phyloP scores from a whole-genome alignment of 1,140 invertebrate species.

The Metopolophium dirhodum region DNA sequence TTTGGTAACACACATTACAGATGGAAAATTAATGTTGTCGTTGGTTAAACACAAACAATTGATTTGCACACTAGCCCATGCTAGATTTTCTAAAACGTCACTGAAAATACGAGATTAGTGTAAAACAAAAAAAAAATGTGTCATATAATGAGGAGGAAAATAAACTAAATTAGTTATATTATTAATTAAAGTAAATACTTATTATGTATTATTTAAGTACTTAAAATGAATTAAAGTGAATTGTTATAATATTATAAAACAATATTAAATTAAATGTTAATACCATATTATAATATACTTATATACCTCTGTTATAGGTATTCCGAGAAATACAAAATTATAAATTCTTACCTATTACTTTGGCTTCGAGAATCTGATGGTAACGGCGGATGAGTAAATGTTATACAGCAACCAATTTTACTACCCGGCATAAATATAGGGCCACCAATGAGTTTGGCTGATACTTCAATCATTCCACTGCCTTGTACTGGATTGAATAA shows the following conservation, averaged over 20 bases:
- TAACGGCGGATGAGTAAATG: conserved; percentile 80
- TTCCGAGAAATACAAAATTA: background rate
- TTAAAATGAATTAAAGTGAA: background rate
- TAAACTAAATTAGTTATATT: background rate
- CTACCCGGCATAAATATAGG: conserved; percentile 92
- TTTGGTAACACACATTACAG: conserved; percentile 33
- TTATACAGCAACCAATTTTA: conserved; percentile 84
- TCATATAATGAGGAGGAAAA: background rate
- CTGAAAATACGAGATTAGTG: conserved; percentile 63
- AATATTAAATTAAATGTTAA: background rate
- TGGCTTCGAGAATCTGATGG: conserved; percentile 77
- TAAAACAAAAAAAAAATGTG: background rate
- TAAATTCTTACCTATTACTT: conserved; percentile 70
- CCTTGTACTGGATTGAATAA: background rate
- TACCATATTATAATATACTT: background rate
- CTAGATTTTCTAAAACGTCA: conserved; percentile 82
- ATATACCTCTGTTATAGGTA: background rate
- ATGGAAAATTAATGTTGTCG: conserved; percentile 65
- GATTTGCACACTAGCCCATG: conserved; percentile 95
- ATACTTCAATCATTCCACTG: conserved; percentile 83
- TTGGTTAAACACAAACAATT: conserved; percentile 89
- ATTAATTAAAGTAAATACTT: background rate
- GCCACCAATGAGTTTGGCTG: conserved; percentile 80
- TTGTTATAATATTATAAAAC: background rate
- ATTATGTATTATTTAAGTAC: background rate